Base-by-base conservation (phyloP, 2,797 vertebrate genomes). In the Amblyraja radiata region DNA sequence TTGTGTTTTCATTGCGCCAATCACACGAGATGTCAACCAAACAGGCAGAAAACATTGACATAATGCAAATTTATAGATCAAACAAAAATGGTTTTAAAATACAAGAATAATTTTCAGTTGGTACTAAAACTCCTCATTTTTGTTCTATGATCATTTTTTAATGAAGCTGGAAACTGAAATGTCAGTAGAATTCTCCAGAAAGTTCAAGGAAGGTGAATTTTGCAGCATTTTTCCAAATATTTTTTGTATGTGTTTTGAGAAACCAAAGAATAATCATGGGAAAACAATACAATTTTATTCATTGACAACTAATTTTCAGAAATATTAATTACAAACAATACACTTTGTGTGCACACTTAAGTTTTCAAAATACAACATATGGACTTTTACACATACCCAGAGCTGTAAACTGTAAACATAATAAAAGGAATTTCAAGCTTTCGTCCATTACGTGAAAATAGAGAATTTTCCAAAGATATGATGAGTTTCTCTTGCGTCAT, bases 401-500 rank as follows among this genome's bases (percentile, higher is more conserved):
- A 92, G 36, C 90, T 91, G 25, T 23, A 54, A 76, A 76, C 71
- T 92, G 71, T 92, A 76, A 92, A 92, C 71, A 23, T 13, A 74
- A 91, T 25, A 54, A 90, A 90, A 73, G 21, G 18, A 74, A 92
- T 76, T 92, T 92, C 90, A 92, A 92, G 90, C 90, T 92, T 92
- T 92, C 58, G 63, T 91, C 90, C 71, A 74, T 54, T 14, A 73
- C 73, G 10, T 73, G 90, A 91, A 91, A 91, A 91, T 63, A 74
- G 73, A 54, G 6, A 92, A 54, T 54, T 76, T 61, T 28, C 71
- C 25, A 74, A 92, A 91, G 36, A 39, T 73, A 74, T 74, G 71
- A 91, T 28, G 23, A 76, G 10, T 25, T 74, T 74, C 71, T 92
- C 71, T 54, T 76, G 39, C 32, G 71, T 10, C 68, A 32, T 11